Evolutionary conservation across 1,140 invertebrate species (phyloP).

Genomic region (Drosophila sulfurigaster): DNA sequence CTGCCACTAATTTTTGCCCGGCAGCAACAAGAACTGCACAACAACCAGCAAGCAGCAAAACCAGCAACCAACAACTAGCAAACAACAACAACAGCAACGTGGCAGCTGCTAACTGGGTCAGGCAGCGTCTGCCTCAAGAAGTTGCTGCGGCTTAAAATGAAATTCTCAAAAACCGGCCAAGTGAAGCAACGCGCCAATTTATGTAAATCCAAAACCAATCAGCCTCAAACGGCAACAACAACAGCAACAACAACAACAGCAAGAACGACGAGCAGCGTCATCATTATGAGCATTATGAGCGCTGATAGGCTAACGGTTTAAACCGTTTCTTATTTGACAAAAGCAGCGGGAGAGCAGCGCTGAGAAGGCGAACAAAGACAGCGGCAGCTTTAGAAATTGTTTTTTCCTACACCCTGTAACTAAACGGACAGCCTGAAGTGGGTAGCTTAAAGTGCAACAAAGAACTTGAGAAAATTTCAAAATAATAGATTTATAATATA

Average conservation of each 20-base stretch:
- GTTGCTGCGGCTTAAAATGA: constrained; percentile 37
- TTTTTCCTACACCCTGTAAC: constrained; percentile 2
- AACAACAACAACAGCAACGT: constrained; percentile 16
- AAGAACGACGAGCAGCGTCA: constrained; percentile 32
- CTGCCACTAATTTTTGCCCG: constrained; percentile 43
- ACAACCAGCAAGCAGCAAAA: constrained; percentile 1
- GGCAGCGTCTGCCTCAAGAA: constrained; percentile 39
- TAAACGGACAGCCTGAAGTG: background rate
- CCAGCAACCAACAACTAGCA: constrained; percentile 17
- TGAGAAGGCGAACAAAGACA: background rate
- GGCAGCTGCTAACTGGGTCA: constrained; percentile 64
- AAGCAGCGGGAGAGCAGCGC: constrained; percentile 13
- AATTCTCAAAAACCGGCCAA: constrained; percentile 62
- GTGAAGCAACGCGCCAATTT: constrained; percentile 72
- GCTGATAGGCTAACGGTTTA: constrained; percentile 63
- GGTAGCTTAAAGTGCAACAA: background rate
- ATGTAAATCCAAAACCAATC: constrained; percentile 82
- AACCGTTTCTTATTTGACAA: constrained; percentile 62
- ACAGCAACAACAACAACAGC: constrained; percentile 30
- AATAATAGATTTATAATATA: background rate
- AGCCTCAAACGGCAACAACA: constrained; percentile 62
- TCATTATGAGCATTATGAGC: constrained; percentile 64
- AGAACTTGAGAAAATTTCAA: background rate
- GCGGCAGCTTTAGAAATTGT: constrained; percentile 20
- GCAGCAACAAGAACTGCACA: constrained; percentile 7